Evolutionary conservation across 1,140 invertebrate species (phyloP).

Genomic region (Calliopsis andreniformis): DNA sequence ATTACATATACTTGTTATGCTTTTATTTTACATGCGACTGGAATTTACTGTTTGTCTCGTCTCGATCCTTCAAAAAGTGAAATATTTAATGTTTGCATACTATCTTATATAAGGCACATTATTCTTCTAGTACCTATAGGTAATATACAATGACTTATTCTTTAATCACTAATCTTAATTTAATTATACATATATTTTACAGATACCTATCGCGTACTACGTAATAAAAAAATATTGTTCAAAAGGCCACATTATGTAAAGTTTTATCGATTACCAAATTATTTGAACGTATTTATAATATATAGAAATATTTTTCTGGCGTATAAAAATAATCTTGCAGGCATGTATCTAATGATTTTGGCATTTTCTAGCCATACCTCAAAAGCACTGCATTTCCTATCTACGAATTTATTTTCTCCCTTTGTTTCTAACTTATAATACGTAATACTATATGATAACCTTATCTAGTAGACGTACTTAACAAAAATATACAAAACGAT

Average conservation of each 20-base stretch:
- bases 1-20: too few relatives aligned
- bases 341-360: conserved; percentile 29
- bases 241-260: neutral
- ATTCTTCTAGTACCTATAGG: conserved; percentile 8
- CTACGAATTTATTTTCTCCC: neutral
- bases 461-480: neutral
- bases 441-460: conserved; percentile 10
- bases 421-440: neutral
- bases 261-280: neutral
- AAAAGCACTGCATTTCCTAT: neutral
- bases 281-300: neutral
- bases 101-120: conserved; percentile 52
- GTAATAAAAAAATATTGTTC: conserved; percentile 3
- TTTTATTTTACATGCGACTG: too few relatives aligned
- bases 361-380: neutral
- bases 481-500: conserved; percentile 15
- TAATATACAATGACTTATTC: neutral
- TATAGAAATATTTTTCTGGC: neutral
- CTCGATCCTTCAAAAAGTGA: conserved; percentile 5
- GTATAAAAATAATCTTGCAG: conserved; percentile 5
- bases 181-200: neutral
- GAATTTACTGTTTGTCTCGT: neutral
- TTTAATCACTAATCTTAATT: conserved; percentile 4
- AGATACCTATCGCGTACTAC: neutral
- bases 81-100: conserved; percentile 8